Conservation (phyloP, 2,113 vertebrate genomes). For the Zosterops lateralis region DNA sequence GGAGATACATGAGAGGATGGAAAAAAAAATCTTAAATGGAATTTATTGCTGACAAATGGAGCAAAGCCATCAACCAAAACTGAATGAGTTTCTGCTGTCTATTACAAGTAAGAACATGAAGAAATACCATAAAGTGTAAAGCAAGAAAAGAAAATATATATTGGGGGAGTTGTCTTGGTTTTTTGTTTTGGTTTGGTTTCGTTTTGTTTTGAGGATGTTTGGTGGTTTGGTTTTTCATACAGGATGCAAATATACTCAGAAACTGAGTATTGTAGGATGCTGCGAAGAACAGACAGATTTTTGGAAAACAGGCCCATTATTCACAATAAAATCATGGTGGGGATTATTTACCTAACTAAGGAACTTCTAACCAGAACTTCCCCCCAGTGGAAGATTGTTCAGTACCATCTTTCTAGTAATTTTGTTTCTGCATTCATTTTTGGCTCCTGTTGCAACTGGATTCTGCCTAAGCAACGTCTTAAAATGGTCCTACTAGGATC, state of each 20-base stretch:
- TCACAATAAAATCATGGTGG: not conserved
- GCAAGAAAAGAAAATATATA: too few relatives aligned
- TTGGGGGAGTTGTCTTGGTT: not conserved
- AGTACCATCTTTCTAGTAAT: not conserved
- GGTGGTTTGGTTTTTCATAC: not conserved
- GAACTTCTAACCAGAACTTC: not conserved
- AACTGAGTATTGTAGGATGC: not conserved
- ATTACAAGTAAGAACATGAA: not conserved
- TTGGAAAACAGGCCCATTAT: not conserved
- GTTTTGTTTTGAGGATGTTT: not conserved
- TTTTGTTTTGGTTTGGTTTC: not conserved
- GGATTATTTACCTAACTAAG: not conserved
- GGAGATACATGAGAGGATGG: rapidly evolving
- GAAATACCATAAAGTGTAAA: not conserved
- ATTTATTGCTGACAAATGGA: not conserved
- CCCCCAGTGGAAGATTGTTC: not conserved
- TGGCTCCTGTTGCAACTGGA: rapidly evolving
- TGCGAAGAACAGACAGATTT: rapidly evolving
- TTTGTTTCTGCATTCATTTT: not conserved
- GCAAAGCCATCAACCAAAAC: not conserved
- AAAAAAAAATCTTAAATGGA: not conserved
- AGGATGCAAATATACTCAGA: rapidly evolving
- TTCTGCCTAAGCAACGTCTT: not conserved
- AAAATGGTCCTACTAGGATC: not conserved
- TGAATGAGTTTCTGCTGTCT: not conserved